Percentiles rank a stretch among this genome's conserved stretches.
phyloP scores from a whole-genome alignment of 1,140 invertebrate genomes.

The Drosophila cardini region DNA sequence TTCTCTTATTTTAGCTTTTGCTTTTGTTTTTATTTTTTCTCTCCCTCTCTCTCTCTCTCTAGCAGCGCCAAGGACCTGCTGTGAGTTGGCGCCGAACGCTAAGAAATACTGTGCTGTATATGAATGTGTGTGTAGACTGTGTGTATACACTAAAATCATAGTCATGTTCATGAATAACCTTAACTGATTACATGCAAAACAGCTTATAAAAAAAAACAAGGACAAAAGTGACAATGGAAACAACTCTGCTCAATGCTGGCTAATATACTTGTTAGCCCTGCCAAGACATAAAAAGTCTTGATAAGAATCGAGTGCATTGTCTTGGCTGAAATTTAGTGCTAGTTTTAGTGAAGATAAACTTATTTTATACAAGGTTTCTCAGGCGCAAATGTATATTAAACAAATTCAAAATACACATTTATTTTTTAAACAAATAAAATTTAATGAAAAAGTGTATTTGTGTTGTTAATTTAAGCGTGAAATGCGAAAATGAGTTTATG shows the following conservation, averaged over 20 bases:
- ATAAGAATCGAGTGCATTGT: too few species aligned
- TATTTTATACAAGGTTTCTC: too few species aligned
- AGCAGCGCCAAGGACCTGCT: conserved; percentile 51
- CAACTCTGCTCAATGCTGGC: conserved; percentile 65
- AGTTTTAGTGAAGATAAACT: too few species aligned
- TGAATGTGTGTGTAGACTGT: conserved; percentile 25
- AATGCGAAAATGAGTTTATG: background rate
- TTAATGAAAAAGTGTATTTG: background rate
- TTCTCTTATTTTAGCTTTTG: conserved; percentile 35
- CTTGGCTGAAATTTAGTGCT: too few species aligned
- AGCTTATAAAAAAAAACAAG: conserved; percentile 78
- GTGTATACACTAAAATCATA: conserved; percentile 70
- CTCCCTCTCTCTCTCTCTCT: background rate
- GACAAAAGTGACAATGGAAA: conserved; percentile 65
- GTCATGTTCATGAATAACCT: conserved; percentile 80
- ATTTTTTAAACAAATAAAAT: too few species aligned
- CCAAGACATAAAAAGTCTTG: background rate
- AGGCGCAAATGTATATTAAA: too few species aligned
- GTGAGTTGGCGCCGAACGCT: conserved; percentile 64
- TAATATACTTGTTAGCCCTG: conserved; percentile 49
- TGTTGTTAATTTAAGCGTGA: too few species aligned
- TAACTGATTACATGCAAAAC: conserved; percentile 79
- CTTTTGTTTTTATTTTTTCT: conserved; percentile 26
- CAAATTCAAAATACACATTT: too few species aligned
- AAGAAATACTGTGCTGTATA: conserved; percentile 7